Base-by-base conservation (phyloP, 2,888 invertebrate genomes). In the Lasioglossum oenotherae region DNA sequence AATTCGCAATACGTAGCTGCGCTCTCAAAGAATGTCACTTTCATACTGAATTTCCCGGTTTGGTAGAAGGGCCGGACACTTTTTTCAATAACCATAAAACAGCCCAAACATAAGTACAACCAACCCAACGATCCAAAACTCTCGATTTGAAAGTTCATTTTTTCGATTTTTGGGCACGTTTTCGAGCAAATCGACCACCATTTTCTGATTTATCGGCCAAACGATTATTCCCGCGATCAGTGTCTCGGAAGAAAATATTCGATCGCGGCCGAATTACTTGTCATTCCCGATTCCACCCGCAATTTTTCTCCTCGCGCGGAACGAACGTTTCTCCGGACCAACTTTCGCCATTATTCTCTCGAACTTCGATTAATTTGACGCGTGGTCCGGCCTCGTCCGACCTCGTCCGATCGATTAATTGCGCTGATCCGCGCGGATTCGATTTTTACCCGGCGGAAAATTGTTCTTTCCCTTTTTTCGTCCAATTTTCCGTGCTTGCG, bases 131-230 rank as follows among this genome's bases (percentile, higher is more conserved):
- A n/a, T n/a, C n/a, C n/a, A n/a, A n/a, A n/a, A n/a, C n/a, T n/a
- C n/a, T n/a, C n/a, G n/a, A n/a, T n/a, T n/a, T n/a, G n/a, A n/a
- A n/a, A n/a, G n/a, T n/a, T n/a, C n/a, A n/a, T n/a, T n/a, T n/a
- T n/a, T n/a, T n/a, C n/a, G n/a, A n/a, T n/a, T n/a, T n/a, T n/a
- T n/a, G n/a, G n/a, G n/a, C n/a, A n/a, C n/a, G n/a, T n/a, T n/a
- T n/a, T n/a, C n/a, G n/a, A n/a, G n/a, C n/a, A n/a, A n/a, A n/a
- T n/a, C n/a, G n/a, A n/a, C n/a, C n/a, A n/a, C n/a, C 83, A 80
- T 91, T 89, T 87, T 82, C 89, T 87, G 84, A 90, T 91, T 90
- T 87, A 84, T 84, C 81, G 78, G 64, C 77, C 75, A 78, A 81
- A 87, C 85, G 83, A 87, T 41, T 49, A n/a, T 74, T 12, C 12